Evolutionary conservation across 2,113 vertebrate species (phyloP).

Genomic region (Nansenia antarctica): DNA sequence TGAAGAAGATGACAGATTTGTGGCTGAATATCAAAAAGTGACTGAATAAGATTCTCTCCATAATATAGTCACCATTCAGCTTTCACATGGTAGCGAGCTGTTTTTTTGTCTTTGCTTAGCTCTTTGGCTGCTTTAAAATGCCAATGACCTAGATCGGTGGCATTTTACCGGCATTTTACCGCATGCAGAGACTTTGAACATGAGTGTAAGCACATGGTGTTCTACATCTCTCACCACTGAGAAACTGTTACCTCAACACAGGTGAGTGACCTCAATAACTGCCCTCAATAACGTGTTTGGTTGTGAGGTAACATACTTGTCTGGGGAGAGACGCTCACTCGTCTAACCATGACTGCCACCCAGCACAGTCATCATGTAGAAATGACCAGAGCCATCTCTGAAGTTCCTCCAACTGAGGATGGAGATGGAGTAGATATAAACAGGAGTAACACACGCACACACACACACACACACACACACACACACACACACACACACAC

Average conservation of each 20-base stretch:
- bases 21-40: not conserved
- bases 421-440: too few species aligned
- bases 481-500: too few species aligned
- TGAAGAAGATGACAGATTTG: not conserved
- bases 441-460: too few species aligned
- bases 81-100: not conserved
- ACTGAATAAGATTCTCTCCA: not conserved
- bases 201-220: slow-evolving; percentile 24
- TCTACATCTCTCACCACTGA: slow-evolving; percentile 55
- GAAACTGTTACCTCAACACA: slow-evolving; percentile 15
- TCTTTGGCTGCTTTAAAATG: slow-evolving; percentile 33
- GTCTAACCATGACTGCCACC: too few species aligned
- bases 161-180: slow-evolving; percentile 41
- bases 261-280: not conserved
- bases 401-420: too few species aligned
- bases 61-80: not conserved
- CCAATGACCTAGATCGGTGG: slow-evolving; percentile 70
- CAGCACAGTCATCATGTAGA: too few species aligned
- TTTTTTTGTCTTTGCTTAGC: slow-evolving; percentile 10
- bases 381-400: too few species aligned
- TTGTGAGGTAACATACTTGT: not conserved
- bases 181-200: slow-evolving; percentile 37
- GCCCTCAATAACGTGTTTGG: not conserved
- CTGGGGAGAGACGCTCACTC: too few species aligned
- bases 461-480: too few species aligned